phyloP scores from a whole-genome alignment of 1,140 invertebrate genomes.

The Macrobrachium rosenbergii region DNA sequence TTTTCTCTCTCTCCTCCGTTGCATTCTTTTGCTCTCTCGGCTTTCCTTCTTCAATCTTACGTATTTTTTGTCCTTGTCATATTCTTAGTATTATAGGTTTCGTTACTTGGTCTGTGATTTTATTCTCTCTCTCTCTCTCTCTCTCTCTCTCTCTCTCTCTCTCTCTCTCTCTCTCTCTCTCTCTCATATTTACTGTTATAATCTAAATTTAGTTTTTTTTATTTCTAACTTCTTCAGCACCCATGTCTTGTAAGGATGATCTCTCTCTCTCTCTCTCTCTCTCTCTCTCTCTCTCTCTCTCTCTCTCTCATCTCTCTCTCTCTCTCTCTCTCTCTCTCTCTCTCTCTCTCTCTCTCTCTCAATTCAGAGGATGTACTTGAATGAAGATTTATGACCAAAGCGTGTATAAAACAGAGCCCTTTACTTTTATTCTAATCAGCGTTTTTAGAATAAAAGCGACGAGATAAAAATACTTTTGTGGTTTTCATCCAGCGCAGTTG shows the following conservation, averaged over 20 bases:
- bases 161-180: not conserved
- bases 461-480: too few species aligned
- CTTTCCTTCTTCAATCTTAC: too few species aligned
- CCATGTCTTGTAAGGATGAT: not conserved
- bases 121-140: not conserved
- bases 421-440: too few species aligned
- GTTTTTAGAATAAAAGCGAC: too few species aligned
- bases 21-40: not conserved
- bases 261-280: not conserved
- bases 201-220: too few species aligned
- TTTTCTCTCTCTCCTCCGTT: not conserved
- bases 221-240: too few species aligned
- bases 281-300: slow-evolving; percentile 2
- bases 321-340: not conserved
- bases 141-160: not conserved
- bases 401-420: too few species aligned
- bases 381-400: too few species aligned
- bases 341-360: slow-evolving; percentile 6
- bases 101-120: too few species aligned
- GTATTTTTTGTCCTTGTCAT: too few species aligned
- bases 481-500: too few species aligned
- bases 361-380: not conserved
- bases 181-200: not conserved
- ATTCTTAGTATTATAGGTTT: too few species aligned
- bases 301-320: slow-evolving; percentile 11